These are phyloP conservation scores for Zaprionus tsacasi DNA, from an alignment of 1,140 invertebrate species.

Conservation along the genomic window DNA sequence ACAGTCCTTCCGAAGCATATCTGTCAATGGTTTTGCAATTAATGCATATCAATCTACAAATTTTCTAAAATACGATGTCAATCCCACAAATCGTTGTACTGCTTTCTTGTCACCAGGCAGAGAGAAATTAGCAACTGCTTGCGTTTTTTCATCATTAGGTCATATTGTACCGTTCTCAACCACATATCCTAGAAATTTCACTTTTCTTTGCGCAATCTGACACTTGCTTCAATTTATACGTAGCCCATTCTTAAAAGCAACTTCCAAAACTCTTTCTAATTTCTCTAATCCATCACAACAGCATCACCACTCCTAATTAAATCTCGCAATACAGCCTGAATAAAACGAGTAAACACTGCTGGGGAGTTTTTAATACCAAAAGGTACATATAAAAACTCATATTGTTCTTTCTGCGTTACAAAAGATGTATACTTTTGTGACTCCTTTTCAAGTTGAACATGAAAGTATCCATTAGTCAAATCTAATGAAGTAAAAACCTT, in stretches of 20 bases:
- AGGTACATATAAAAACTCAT: slow-evolving; percentile 33
- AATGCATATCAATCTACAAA: slow-evolving; percentile 2
- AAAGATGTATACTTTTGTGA: slow-evolving; percentile 66
- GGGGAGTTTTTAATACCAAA: slow-evolving; percentile 48
- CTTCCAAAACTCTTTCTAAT: neutral
- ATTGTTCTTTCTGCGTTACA: slow-evolving; percentile 35
- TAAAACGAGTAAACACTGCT: slow-evolving; percentile 57
- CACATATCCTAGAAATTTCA: slow-evolving; percentile 22
- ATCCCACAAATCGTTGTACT: slow-evolving; percentile 19
- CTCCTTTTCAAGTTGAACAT: slow-evolving; percentile 71
- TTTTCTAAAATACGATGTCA: slow-evolving; percentile 18
- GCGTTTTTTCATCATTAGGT: too few relatives aligned
- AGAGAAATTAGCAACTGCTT: slow-evolving; percentile 14
- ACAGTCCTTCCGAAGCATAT: slow-evolving; percentile 10
- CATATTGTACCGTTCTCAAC: neutral
- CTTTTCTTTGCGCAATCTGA: slow-evolving; percentile 12
- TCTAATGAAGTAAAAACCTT: slow-evolving; percentile 85
- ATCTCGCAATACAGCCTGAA: slow-evolving; percentile 62
- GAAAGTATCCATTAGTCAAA: slow-evolving; percentile 84
- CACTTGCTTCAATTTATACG: slow-evolving; percentile 21
- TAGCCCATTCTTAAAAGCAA: neutral
- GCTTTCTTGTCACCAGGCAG: slow-evolving; percentile 9
- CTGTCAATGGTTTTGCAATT: slow-evolving; percentile 1
- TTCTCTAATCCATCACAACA: too few relatives aligned
- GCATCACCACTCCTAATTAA: slow-evolving; percentile 29